Evolutionary conservation across 2,113 vertebrate species (phyloP).

Genomic region (Talpa occidentalis): DNA sequence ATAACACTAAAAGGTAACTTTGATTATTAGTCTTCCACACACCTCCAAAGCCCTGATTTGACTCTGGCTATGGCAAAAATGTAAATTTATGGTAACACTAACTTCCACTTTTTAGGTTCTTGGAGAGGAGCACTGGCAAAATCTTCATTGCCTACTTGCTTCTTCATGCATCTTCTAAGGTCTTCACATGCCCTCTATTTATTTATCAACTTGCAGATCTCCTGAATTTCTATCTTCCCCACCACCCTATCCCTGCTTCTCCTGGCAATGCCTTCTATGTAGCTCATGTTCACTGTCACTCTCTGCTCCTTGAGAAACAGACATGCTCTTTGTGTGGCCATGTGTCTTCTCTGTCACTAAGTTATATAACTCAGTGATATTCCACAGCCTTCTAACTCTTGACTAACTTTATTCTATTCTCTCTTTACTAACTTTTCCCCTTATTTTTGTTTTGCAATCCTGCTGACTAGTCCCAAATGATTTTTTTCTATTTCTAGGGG

Average conservation of each 20-base stretch:
- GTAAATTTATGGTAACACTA: neutral
- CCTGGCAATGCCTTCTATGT: neutral
- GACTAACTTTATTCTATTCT: neutral
- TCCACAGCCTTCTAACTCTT: neutral
- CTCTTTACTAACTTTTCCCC: neutral
- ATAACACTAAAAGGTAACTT: neutral
- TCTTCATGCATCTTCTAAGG: neutral
- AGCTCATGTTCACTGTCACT: neutral
- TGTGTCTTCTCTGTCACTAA: neutral
- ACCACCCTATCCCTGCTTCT: neutral
- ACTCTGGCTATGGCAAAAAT: neutral
- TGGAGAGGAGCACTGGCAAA: neutral
- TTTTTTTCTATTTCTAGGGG: neutral
- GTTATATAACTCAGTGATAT: neutral
- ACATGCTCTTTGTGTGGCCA: neutral
- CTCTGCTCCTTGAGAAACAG: neutral
- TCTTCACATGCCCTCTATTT: neutral
- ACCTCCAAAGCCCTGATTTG: neutral
- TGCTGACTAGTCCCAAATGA: neutral
- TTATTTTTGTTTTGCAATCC: constrained; percentile 38
- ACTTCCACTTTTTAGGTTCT: neutral
- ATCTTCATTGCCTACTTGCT: neutral
- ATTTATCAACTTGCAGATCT: neutral
- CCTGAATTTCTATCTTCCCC: neutral
- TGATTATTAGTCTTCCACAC: neutral